Conservation (phyloP, 2,113 vertebrate species). For the Cheirogaleus medius region DNA sequence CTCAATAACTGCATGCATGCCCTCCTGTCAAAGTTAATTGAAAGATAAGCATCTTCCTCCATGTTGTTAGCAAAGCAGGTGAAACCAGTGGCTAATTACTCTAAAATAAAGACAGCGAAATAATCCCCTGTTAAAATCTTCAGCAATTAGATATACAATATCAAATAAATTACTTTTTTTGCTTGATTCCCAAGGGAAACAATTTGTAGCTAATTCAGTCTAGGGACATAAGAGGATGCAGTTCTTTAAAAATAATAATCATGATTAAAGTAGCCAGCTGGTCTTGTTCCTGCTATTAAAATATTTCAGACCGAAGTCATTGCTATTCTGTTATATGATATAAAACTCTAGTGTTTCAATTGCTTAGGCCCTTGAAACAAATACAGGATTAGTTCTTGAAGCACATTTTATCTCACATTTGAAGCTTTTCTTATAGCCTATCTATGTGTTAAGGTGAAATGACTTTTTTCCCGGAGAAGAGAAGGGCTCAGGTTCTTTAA, state of each 20-base stretch:
- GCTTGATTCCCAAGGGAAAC: conserved; percentile 41
- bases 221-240: conserved; percentile 16
- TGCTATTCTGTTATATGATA: background rate
- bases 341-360: background rate
- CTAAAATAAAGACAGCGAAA: conserved; percentile 22
- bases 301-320: conserved; percentile 48
- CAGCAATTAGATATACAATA: conserved; percentile 35
- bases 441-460: background rate
- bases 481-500: background rate
- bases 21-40: conserved; percentile 56
- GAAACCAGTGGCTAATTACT: conserved; percentile 52
- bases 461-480: background rate
- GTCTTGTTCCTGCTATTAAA: background rate
- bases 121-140: conserved; percentile 41
- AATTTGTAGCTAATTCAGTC: conserved; percentile 45
- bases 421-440: background rate
- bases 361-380: conserved; percentile 30
- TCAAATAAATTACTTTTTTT: conserved; percentile 38
- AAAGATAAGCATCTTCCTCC: conserved; percentile 57
- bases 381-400: background rate
- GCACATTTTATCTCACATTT: background rate
- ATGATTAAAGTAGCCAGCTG: conserved; percentile 19
- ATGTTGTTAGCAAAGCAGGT: conserved; percentile 35
- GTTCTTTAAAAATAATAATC: background rate
- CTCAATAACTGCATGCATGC: background rate